Base-by-base conservation (phyloP, 2,113 vertebrate genomes). In the Cebidichthys violaceus region DNA sequence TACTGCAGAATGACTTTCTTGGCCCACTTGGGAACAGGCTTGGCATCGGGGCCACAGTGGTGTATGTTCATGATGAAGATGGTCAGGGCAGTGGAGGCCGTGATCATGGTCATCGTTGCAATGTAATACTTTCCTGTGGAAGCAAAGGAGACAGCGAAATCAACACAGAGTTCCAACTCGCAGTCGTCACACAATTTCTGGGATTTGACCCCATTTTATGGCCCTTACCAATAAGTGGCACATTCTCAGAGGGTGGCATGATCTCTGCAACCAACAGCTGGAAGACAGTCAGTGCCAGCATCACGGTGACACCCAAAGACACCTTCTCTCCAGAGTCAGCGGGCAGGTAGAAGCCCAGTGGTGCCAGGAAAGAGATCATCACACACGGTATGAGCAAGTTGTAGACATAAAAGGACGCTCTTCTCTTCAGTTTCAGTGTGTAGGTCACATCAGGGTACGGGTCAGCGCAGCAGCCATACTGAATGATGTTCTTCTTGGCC, bases 51-150 rank as follows among this genome's bases (percentile, higher is more conserved):
- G 2, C 97, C 96, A 2, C 97, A 97, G 92, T 97, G 96, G 85
- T 98, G 97, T 72, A 98, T 86, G 70, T 96, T 98, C 96, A 97
- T 97, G 88, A 98, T 95, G 86, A 98, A 97, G 90, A 98, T 97
- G 79, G 97, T 98, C 74, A 98, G 82, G 0, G 97, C 96, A 0
- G 97, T 98, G 64, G 97, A 98, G 84, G 96, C 95, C 0, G 97
- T 97, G 87, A 97, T 96, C 96, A 98, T 96, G 50, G 97, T 97
- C 97, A 98, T 98, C 4, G 97, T 98, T 77, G 97, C 96, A 9
- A 98, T 97, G 92, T 97, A 98, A 88, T 98, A 98, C 70, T 97
- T 98, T 52, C 97, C 97, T 98, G 92, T 0, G 68, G 75, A 82
- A 35, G 1, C 20, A 60, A 57, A 82, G 1, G 20, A 83, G 2